Percentiles rank a stretch among this genome's conserved stretches.
phyloP scores from a whole-genome alignment of 2,113 vertebrate species.

The Melanotaenia duboulayi region DNA sequence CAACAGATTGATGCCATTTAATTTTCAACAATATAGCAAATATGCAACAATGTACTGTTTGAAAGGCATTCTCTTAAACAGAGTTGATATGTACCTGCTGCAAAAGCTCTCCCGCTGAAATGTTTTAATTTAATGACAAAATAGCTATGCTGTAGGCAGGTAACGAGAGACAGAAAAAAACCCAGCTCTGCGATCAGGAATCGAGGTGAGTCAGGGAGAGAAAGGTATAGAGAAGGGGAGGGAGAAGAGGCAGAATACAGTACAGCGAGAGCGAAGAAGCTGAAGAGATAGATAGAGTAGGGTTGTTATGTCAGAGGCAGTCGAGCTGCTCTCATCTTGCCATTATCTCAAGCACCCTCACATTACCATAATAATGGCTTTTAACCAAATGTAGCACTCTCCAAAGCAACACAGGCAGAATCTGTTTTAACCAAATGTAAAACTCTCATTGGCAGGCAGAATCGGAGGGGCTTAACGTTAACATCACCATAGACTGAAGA shows the following conservation, averaged over 20 bases:
- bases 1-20: slow-evolving; percentile 42
- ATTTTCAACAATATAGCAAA: slow-evolving; percentile 37
- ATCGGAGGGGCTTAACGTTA: slow-evolving; percentile 71
- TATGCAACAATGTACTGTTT: slow-evolving; percentile 15
- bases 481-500: slow-evolving; percentile 60
- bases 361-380: slow-evolving; percentile 86
- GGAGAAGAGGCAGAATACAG: slow-evolving; percentile 36
- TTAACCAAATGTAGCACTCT: slow-evolving; percentile 84
- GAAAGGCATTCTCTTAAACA: slow-evolving; percentile 43
- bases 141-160: slow-evolving; percentile 41
- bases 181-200: slow-evolving; percentile 42
- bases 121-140: slow-evolving; percentile 64
- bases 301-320: slow-evolving; percentile 82
- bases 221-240: slow-evolving; percentile 43
- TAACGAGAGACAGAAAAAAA: slow-evolving; percentile 18
- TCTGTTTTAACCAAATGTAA: slow-evolving; percentile 80
- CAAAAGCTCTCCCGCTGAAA: slow-evolving; percentile 38
- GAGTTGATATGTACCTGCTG: slow-evolving; percentile 43
- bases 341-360: slow-evolving; percentile 84
- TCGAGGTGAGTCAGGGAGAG: slow-evolving; percentile 67
- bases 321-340: slow-evolving; percentile 83
- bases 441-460: slow-evolving; percentile 74
- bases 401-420: slow-evolving; percentile 75
- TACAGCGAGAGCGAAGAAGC: slow-evolving; percentile 63
- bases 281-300: slow-evolving; percentile 75